Percentiles rank a stretch among this genome's conserved stretches.
These are phyloP conservation scores for Drosophila tristis DNA, from an alignment of 1,140 invertebrate genomes.

Conservation along the genomic window DNA sequence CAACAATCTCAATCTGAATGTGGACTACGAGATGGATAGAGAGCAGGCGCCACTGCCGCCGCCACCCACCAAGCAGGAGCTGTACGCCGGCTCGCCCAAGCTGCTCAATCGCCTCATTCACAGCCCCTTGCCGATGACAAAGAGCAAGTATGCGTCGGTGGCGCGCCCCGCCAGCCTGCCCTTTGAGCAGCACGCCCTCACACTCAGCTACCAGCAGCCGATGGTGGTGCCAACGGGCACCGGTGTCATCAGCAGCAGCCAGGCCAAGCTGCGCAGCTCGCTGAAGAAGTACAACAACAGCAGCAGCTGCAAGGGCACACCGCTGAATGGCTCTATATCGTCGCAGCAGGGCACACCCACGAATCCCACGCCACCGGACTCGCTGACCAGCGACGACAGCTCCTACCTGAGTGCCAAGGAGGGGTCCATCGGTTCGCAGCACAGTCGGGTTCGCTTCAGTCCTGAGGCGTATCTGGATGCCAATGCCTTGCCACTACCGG, in stretches of 20 bases:
- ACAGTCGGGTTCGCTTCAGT: constrained; percentile 91
- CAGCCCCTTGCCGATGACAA: constrained; percentile 64
- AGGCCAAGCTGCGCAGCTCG: constrained; percentile 69
- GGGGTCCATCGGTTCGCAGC: constrained; percentile 86
- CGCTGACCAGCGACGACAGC: constrained; percentile 92
- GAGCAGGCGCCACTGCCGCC: constrained; percentile 18
- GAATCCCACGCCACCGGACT: constrained; percentile 93
- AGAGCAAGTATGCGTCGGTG: constrained; percentile 64
- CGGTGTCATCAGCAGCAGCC: constrained; percentile 16
- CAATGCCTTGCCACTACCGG: constrained; percentile 49
- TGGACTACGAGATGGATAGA: constrained; percentile 59
- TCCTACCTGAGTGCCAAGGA: constrained; percentile 93
- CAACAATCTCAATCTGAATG: constrained; percentile 76
- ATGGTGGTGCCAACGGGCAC: constrained; percentile 38
- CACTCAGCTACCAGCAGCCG: constrained; percentile 40
- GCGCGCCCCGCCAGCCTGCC: constrained; percentile 89
- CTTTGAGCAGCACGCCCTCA: constrained; percentile 69
- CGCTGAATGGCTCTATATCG: constrained; percentile 57
- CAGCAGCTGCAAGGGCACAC: constrained; percentile 19
- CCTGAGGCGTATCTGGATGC: constrained; percentile 88
- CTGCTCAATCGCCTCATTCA: constrained; percentile 70
- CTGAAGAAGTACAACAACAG: constrained; percentile 57
- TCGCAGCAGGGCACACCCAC: constrained; percentile 88
- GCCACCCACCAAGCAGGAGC: constrained; percentile 67
- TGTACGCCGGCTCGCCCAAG: constrained; percentile 74